Conservation (phyloP, 2,113 vertebrate species). For the Atractosteus spatula region DNA sequence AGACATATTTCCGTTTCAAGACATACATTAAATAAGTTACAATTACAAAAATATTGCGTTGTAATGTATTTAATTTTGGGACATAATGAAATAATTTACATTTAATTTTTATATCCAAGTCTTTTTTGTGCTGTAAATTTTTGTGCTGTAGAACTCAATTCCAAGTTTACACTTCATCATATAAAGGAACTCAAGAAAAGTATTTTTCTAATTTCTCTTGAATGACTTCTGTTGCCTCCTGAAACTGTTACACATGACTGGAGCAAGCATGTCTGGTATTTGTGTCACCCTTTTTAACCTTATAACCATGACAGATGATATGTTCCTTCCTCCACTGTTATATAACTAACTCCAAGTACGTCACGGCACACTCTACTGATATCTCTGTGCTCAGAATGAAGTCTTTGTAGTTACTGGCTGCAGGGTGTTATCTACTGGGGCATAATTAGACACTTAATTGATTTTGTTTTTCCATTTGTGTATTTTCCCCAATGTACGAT, state of each 20-base stretch:
- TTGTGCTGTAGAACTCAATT: no score
- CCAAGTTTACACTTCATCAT: no score
- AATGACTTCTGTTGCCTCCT: neutral
- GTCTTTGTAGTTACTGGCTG: neutral
- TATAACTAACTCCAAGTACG: neutral
- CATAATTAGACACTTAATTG: conserved; percentile 8
- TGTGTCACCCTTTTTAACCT: neutral
- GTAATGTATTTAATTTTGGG: no score
- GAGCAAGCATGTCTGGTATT: neutral
- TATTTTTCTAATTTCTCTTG: no score
- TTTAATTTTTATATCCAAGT: no score
- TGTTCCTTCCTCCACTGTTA: neutral
- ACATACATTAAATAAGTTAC: no score
- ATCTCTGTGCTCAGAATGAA: neutral
- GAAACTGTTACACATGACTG: neutral
- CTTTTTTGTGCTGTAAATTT: no score
- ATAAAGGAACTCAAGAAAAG: no score
- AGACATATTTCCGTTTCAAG: no score
- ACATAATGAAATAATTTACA: no score
- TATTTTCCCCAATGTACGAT: neutral
- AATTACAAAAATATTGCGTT: no score
- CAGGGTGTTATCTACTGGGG: neutral
- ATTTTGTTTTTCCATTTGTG: neutral
- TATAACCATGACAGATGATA: neutral
- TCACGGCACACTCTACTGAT: neutral